Conservation (phyloP, 2,113 vertebrate species). For the Chloroceryle aenea region DNA sequence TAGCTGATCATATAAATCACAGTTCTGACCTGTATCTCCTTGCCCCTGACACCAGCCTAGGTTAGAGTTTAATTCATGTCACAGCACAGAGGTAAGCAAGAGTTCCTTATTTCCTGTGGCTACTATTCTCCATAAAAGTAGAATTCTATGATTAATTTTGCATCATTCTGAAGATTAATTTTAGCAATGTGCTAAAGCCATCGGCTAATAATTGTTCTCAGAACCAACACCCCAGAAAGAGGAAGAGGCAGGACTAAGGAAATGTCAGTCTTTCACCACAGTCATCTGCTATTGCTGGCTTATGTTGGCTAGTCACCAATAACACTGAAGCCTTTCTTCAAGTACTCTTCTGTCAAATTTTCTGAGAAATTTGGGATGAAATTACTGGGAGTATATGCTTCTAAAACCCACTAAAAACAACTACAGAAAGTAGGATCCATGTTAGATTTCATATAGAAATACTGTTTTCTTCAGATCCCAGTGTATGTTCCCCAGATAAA, state of each 20-base stretch:
- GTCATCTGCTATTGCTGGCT: neutral
- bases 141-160: neutral
- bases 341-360: neutral
- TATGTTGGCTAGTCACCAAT: neutral
- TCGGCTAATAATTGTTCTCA: neutral
- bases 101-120: neutral
- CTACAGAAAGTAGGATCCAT: neutral
- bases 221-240: neutral
- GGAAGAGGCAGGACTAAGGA: neutral
- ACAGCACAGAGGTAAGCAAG: neutral
- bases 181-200: neutral
- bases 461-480: neutral
- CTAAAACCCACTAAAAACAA: neutral
- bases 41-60: neutral
- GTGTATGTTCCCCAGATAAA: neutral
- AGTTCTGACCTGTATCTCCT: neutral
- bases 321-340: neutral
- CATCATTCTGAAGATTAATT: neutral
- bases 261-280: neutral
- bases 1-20: neutral
- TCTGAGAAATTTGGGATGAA: neutral
- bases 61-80: neutral
- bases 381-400: neutral
- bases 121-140: neutral
- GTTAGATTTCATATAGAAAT: conserved; percentile 7